A percentile compares a stretch with the other conserved stretches of the same genome.
Evolutionary conservation across 1,140 invertebrate genomes (phyloP).

Genomic region (Apocrypta bakeri): DNA sequence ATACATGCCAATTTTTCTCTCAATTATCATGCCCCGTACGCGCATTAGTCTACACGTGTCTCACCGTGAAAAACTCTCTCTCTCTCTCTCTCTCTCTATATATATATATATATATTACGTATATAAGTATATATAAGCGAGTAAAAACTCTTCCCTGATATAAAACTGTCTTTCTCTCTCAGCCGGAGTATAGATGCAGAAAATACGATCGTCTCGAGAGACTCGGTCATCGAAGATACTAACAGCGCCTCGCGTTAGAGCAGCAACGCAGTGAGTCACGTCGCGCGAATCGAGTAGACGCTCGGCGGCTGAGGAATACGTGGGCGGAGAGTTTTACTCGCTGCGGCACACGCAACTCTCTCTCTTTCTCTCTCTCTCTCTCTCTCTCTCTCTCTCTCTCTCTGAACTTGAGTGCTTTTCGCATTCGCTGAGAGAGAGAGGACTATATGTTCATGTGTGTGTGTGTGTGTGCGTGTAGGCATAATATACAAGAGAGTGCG

Average conservation of each 20-base stretch:
- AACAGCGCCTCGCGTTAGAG: not conserved
- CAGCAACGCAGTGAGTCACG: constrained; percentile 15
- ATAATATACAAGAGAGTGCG: not conserved
- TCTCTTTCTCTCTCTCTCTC: no score
- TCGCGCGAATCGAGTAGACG: constrained; percentile 13
- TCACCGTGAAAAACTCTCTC: no score
- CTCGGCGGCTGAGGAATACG: constrained; percentile 1
- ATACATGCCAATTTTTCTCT: no score
- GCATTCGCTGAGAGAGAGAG: not conserved
- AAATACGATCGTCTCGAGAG: not conserved
- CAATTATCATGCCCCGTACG: no score
- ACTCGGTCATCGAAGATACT: constrained; percentile 25
- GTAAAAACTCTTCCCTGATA: no score
- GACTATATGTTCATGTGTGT: not conserved
- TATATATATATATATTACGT: no score
- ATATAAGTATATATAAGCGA: no score
- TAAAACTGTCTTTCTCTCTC: no score
- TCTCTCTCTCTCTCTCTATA: no score
- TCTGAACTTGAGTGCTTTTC: constrained; percentile 26
- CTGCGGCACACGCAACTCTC: not conserved
- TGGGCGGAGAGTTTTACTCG: constrained; percentile 19
- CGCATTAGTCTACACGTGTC: no score
- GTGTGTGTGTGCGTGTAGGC: not conserved
- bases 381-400: not conserved
- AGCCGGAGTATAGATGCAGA: not conserved